A percentile compares a stretch with the other conserved stretches of the same genome.
phyloP scores from a whole-genome alignment of 2,797 vertebrate species.

The Cheirogaleus major region DNA sequence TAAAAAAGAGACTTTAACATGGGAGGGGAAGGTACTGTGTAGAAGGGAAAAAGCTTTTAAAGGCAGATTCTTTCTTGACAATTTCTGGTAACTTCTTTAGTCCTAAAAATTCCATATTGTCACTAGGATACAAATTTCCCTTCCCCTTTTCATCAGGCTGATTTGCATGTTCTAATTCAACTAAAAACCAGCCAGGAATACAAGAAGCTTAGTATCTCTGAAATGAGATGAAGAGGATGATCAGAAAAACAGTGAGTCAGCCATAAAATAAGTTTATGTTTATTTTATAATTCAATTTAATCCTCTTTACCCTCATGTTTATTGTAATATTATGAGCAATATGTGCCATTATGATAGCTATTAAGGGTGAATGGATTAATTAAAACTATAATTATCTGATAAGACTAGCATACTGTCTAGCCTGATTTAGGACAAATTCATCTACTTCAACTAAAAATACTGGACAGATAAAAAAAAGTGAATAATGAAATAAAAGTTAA shows the following conservation, averaged over 20 bases:
- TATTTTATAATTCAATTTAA: constrained; percentile 23
- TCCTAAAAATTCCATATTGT: background rate
- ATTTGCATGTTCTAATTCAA: background rate
- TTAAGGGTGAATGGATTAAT: constrained; percentile 61
- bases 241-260: background rate
- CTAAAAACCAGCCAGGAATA: background rate
- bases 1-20: background rate
- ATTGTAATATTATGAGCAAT: background rate
- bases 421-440: constrained; percentile 50
- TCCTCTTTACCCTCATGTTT: background rate
- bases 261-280: background rate
- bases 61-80: background rate
- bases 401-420: constrained; percentile 39
- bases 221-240: background rate
- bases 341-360: constrained; percentile 19
- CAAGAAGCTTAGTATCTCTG: background rate
- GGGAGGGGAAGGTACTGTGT: background rate
- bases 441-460: constrained; percentile 55
- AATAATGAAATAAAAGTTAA: constrained; percentile 56
- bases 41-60: background rate
- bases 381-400: constrained; percentile 71
- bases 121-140: background rate
- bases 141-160: background rate
- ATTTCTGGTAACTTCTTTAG: background rate
- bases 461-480: background rate